Conservation (phyloP, 1,140 invertebrate genomes). For the Cyphomyrmex costatus region DNA sequence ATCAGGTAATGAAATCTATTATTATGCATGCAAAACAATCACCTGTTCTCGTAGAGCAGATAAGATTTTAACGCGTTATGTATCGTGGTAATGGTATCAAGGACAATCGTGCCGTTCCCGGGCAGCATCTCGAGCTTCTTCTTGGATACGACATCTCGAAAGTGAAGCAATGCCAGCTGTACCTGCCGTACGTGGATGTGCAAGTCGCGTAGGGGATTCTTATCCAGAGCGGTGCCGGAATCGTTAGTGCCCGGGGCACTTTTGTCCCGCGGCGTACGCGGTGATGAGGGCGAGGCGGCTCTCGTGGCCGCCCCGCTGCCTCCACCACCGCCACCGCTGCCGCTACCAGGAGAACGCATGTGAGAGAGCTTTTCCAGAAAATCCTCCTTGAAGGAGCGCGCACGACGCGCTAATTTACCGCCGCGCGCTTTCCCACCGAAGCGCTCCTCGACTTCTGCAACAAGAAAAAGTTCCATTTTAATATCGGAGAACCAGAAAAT, state of each 20-base stretch:
- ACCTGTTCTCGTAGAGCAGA: slow-evolving; percentile 92
- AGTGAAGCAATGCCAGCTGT: slow-evolving; percentile 93
- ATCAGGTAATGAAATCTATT: not conserved
- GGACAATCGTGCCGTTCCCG: slow-evolving; percentile 96
- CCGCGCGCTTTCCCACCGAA: slow-evolving; percentile 87
- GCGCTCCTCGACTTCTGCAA: slow-evolving; percentile 85
- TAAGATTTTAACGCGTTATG: slow-evolving; percentile 91
- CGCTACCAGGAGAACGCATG: slow-evolving; percentile 91
- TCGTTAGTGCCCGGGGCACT: slow-evolving; percentile 70
- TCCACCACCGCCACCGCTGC: slow-evolving; percentile 76
- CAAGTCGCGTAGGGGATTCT: slow-evolving; percentile 85
- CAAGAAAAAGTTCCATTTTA: not conserved
- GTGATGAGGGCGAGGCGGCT: slow-evolving; percentile 85
- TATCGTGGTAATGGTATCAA: slow-evolving; percentile 96
- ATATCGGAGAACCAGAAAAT: not conserved
- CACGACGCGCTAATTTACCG: slow-evolving; percentile 93
- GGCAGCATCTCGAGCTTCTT: slow-evolving; percentile 97
- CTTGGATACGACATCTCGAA: slow-evolving; percentile 96
- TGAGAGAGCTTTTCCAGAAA: slow-evolving; percentile 95
- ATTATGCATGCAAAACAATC: slow-evolving; percentile 52
- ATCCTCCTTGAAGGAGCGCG: slow-evolving; percentile 96
- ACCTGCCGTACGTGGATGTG: slow-evolving; percentile 88
- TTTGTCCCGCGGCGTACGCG: slow-evolving; percentile 83
- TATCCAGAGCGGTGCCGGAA: slow-evolving; percentile 76
- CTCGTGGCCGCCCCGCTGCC: slow-evolving; percentile 79